Conservation (phyloP, 2,888 invertebrate species). For the Cephonodes hylas region DNA sequence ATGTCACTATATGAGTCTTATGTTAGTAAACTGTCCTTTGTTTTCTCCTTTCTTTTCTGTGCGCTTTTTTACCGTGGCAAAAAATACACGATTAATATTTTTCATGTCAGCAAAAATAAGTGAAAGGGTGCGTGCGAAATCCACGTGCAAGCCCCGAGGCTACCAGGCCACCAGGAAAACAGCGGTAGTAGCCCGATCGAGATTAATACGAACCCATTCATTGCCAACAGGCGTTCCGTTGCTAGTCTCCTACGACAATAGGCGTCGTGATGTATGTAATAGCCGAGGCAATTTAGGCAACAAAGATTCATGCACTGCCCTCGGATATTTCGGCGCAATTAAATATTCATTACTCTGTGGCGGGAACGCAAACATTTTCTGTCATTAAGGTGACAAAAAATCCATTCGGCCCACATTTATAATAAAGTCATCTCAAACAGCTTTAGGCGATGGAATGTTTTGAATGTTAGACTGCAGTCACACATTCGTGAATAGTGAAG, state of each 20-base stretch:
- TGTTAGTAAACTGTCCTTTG: no score
- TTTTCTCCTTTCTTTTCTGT: no score
- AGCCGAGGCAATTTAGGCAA: constrained; percentile 51
- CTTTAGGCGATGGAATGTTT: constrained; percentile 22
- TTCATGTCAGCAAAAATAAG: not conserved
- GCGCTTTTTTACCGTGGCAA: not conserved
- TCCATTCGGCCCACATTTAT: constrained; percentile 40
- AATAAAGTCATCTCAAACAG: constrained; percentile 35
- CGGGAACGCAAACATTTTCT: constrained; percentile 55
- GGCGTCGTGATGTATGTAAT: constrained; percentile 37
- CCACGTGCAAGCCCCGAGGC: constrained; percentile 1
- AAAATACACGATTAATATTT: not conserved
- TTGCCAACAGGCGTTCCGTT: not conserved
- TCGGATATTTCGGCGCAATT: constrained; percentile 69
- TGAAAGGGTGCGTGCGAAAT: not conserved
- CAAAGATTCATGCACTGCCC: constrained; percentile 47
- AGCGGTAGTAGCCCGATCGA: not conserved
- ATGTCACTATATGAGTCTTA: no score
- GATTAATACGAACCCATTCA: constrained; percentile 3
- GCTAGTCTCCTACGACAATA: not conserved
- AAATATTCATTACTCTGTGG: constrained; percentile 72
- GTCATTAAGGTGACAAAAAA: constrained; percentile 62
- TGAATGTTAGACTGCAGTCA: not conserved
- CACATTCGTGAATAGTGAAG: not conserved
- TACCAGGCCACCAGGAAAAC: not conserved